Percentiles rank a stretch among this genome's conserved stretches.
Evolutionary conservation across 2,113 vertebrate species (phyloP).

Genomic region (Montifringilla adamsi): DNA sequence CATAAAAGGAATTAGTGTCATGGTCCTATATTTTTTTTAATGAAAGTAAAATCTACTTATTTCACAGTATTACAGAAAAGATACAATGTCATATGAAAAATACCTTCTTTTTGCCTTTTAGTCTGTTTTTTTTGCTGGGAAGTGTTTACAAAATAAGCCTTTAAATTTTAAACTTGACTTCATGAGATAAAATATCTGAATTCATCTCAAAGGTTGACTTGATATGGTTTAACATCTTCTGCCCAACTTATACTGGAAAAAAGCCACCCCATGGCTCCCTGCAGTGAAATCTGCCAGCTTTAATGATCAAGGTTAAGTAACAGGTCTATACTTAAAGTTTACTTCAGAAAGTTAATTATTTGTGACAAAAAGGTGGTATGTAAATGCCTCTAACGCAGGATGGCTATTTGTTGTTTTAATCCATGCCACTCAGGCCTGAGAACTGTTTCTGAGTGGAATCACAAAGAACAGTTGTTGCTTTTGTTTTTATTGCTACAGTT

Average conservation of each 20-base stretch:
- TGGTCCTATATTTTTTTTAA: background rate
- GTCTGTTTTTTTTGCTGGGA: background rate
- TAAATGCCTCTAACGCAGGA: background rate
- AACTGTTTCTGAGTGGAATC: background rate
- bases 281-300: background rate
- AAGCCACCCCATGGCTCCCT: background rate
- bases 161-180: background rate
- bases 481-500: background rate
- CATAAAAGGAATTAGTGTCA: background rate
- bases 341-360: background rate
- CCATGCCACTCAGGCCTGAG: background rate
- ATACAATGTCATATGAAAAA: background rate
- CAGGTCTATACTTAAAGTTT: background rate
- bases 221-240: background rate
- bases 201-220: background rate
- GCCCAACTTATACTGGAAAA: background rate
- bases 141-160: background rate
- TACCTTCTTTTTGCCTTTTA: background rate
- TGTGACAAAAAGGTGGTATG: background rate
- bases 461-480: background rate
- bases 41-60: background rate
- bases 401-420: background rate
- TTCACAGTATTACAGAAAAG: background rate
- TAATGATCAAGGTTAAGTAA: background rate
- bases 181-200: background rate